Conservation (phyloP, 92 coral and sea anemone species). For the Zoanthus gigantus region DNA sequence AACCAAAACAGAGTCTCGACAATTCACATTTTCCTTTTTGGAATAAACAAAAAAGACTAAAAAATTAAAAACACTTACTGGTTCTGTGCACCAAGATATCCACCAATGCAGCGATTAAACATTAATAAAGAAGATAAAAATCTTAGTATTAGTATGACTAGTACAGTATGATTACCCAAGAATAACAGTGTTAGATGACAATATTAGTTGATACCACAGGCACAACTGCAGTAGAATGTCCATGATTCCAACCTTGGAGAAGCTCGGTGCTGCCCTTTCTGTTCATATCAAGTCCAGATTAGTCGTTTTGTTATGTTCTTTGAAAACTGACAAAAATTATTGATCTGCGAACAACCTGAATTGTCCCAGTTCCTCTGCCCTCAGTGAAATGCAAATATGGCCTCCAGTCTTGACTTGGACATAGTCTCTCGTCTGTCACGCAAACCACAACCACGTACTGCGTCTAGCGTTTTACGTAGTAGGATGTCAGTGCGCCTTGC, state of each 20-base stretch:
- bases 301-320: neutral
- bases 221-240: neutral
- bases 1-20: neutral
- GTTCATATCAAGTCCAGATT: slow-evolving; percentile 18
- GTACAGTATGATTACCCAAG: neutral
- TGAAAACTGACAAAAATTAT: neutral
- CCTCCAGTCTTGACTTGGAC: neutral
- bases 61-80: slow-evolving; percentile 48
- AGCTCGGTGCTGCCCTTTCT: slow-evolving; percentile 16
- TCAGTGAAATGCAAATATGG: neutral
- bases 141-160: neutral
- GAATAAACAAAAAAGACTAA: neutral
- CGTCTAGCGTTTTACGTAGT: neutral
- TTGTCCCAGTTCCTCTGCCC: neutral
- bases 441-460: neutral
- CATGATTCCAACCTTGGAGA: slow-evolving; percentile 27
- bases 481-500: neutral
- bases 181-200: neutral
- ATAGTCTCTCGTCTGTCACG: slow-evolving; percentile 18
- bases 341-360: neutral
- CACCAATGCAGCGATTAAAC: slow-evolving; percentile 33
- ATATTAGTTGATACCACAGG: neutral
- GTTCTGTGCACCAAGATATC: slow-evolving; percentile 50
- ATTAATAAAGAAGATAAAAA: slow-evolving; percentile 30
- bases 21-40: neutral